Evolutionary conservation across 2,113 vertebrate species (phyloP), one percentile per base, ranked within the genome.

Genomic region (Antigone vipio): DNA sequence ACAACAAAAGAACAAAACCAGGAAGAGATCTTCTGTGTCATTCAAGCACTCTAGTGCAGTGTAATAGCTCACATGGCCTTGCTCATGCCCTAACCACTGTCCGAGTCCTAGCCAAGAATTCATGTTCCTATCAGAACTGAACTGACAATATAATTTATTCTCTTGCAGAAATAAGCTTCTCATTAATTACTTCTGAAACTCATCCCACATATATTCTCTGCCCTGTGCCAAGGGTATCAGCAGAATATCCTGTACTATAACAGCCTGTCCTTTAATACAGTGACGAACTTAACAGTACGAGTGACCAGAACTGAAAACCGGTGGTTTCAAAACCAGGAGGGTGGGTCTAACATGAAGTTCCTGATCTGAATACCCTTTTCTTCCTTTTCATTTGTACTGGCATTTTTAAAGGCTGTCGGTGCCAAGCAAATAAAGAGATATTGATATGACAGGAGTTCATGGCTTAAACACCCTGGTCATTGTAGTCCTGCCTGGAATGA

Each of bases 351-450:
- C 26, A 22, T 82, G 42, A 90, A 95, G 30, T 24, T 88, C 49
- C 49, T 80, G 58, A 88, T 58, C 45, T 66, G 66, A 96, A 82
- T 23, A 89, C 5, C 8, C 77, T 85, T 89, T 81, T 94, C 85
- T 78, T 56, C 24, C 24, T 76, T 85, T 85, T 56, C 12, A 88
- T 89, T 96, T 94, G 30, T 88, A 76, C 68, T 96, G 92, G 91
- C 85, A 62, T 86, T 92, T 94, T 66, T 23, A 56, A 72, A 85
- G 64, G 40, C 27, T 62, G 17, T 23, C 62, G 66, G 22, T 87
- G 95, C 89, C 94, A 96, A 88, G 42, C 45, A 88, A 93, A 91
- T 82, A 80, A 64, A 92, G 69, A 96, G 89, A 88, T 93, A 89
- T 35, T 96, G 87, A 88, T 74, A 49, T 60, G 77, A 88, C 32